Conservation (phyloP, 2,888 invertebrate species). For the Rhamnusium bicolor region DNA sequence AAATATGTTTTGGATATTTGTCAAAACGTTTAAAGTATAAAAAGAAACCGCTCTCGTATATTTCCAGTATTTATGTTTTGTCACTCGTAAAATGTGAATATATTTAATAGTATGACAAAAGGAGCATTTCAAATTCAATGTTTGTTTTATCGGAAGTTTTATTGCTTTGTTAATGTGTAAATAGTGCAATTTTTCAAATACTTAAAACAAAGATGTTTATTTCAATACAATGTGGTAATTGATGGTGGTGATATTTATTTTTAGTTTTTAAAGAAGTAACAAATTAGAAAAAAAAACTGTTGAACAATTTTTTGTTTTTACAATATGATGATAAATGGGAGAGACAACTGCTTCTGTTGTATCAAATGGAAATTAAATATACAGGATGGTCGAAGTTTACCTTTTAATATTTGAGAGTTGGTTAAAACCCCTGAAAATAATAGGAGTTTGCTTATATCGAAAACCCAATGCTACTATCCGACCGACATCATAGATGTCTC, state of each 20-base stretch:
- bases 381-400: no score
- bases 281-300: background rate
- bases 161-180: slow-evolving; percentile 19
- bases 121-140: background rate
- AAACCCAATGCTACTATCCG: no score
- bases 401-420: no score
- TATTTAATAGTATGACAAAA: slow-evolving; percentile 28
- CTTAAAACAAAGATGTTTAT: slow-evolving; percentile 6
- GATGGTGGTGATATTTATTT: background rate
- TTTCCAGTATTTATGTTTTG: slow-evolving; percentile 58
- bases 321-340: background rate
- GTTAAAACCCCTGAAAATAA: no score
- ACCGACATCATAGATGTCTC: no score
- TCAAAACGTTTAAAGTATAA: slow-evolving; percentile 52
- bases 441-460: no score
- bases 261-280: background rate
- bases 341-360: background rate
- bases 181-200: slow-evolving; percentile 27
- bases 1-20: slow-evolving; percentile 59
- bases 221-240: background rate
- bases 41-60: slow-evolving; percentile 48
- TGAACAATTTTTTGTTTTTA: background rate
- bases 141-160: slow-evolving; percentile 21
- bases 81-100: slow-evolving; percentile 52
- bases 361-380: background rate